These are phyloP conservation scores for Mythimna lalbum DNA, from an alignment of 2,888 invertebrate species.

Conservation along the genomic window DNA sequence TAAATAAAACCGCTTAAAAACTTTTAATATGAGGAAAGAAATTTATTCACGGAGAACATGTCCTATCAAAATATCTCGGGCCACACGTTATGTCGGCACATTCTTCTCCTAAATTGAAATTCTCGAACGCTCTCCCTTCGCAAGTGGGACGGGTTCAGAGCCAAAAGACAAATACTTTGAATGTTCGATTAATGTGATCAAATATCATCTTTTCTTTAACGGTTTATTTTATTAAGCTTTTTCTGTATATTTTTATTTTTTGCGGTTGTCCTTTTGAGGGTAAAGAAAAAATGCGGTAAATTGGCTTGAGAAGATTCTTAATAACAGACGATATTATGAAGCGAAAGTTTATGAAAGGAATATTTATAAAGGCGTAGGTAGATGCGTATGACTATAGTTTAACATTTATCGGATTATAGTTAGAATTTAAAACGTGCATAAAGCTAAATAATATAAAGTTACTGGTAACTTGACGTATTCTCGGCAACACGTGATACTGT, in stretches of 20 bases:
- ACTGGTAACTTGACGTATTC: no score
- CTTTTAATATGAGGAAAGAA: slow-evolving; percentile 89
- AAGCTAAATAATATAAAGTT: not conserved
- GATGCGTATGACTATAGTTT: not conserved
- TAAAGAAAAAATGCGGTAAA: slow-evolving; percentile 33
- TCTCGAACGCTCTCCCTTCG: slow-evolving; percentile 89
- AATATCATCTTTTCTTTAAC: slow-evolving; percentile 80
- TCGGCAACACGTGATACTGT: no score
- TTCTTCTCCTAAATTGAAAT: slow-evolving; percentile 92
- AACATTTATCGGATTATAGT: not conserved
- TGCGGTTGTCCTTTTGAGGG: slow-evolving; percentile 34
- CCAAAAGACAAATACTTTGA: slow-evolving; percentile 89
- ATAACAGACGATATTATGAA: slow-evolving; percentile 10
- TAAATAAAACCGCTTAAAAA: slow-evolving; percentile 87
- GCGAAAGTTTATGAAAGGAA: not conserved
- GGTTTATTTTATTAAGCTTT: slow-evolving; percentile 54
- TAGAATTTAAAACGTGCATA: not conserved
- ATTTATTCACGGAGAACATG: slow-evolving; percentile 90
- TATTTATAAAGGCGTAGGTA: no score
- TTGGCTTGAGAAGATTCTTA: slow-evolving; percentile 18
- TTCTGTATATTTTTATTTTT: slow-evolving; percentile 31
- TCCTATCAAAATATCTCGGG: slow-evolving; percentile 91
- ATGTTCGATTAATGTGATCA: slow-evolving; percentile 88
- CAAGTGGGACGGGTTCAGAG: slow-evolving; percentile 86
- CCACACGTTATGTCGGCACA: slow-evolving; percentile 91